Conservation (phyloP, 2,113 vertebrate species). For the Ahaetulla prasina region DNA sequence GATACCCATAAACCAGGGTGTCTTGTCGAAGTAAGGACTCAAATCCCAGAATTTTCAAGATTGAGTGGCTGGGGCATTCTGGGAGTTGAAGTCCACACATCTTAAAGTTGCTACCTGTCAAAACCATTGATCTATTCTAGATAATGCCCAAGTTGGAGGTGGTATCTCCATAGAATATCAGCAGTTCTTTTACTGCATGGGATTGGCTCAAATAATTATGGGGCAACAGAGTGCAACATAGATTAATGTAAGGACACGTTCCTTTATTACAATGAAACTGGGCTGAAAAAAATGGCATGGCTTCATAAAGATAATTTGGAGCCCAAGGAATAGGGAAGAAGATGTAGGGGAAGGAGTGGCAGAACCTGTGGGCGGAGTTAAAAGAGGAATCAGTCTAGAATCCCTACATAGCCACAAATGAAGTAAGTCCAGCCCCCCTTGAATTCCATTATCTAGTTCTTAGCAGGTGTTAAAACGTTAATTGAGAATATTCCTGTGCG, state of each 20-base stretch:
- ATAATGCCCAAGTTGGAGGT: not conserved
- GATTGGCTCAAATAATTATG: not conserved
- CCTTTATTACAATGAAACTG: not conserved
- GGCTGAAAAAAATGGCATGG: not conserved
- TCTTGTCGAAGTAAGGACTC: too few species aligned
- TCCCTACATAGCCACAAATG: not conserved
- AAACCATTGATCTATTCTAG: not conserved
- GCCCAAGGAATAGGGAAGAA: not conserved
- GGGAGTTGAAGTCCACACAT: too few species aligned
- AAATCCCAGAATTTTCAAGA: too few species aligned
- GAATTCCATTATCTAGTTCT: not conserved
- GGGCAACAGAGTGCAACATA: not conserved
- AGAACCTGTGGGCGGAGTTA: not conserved
- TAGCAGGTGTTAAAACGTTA: not conserved
- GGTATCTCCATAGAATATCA: not conserved
- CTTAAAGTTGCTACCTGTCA: too few species aligned
- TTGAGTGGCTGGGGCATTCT: too few species aligned
- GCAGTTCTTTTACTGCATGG: not conserved
- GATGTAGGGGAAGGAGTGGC: not conserved
- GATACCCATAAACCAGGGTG: too few species aligned
- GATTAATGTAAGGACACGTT: not conserved
- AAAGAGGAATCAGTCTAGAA: not conserved
- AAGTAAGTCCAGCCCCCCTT: not conserved
- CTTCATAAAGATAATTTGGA: not conserved
- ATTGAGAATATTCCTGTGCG: not conserved